phyloP scores from a whole-genome alignment of 2,888 invertebrate species.

The Chrysolina haemoptera region DNA sequence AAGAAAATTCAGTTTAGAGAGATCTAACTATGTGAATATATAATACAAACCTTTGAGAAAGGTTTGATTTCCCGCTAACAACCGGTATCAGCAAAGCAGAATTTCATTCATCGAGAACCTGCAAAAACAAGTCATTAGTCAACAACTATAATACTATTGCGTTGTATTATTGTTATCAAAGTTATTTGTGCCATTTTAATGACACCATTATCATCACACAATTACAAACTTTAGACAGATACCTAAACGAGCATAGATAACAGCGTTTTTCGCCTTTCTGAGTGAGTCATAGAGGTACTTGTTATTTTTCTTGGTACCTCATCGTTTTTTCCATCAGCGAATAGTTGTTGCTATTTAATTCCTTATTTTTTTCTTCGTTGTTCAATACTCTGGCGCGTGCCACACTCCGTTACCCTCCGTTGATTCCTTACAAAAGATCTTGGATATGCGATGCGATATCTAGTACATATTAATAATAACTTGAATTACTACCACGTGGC shows the following conservation, averaged over 20 bases:
- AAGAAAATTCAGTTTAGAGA: too few relatives aligned
- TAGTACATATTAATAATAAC: slow-evolving; percentile 13
- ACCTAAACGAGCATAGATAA: not conserved
- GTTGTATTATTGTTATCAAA: too few relatives aligned
- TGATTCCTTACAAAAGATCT: slow-evolving; percentile 58
- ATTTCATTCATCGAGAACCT: too few relatives aligned
- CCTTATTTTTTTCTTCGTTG: slow-evolving; percentile 38
- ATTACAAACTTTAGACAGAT: not conserved
- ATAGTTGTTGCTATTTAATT: not conserved
- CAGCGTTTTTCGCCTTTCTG: not conserved
- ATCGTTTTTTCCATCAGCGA: slow-evolving; percentile 1
- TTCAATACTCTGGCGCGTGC: slow-evolving; percentile 57
- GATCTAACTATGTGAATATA: too few relatives aligned
- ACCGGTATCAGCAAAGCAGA: too few relatives aligned
- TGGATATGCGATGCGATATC: slow-evolving; percentile 12
- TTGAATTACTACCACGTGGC: slow-evolving; percentile 2
- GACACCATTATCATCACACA: not conserved
- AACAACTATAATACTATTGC: too few relatives aligned
- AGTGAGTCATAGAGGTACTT: not conserved
- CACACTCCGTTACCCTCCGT: slow-evolving; percentile 61
- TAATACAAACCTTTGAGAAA: too few relatives aligned
- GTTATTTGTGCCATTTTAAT: not conserved
- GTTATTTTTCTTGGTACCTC: not conserved
- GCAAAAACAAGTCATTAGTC: too few relatives aligned
- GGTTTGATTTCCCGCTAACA: too few relatives aligned